These are phyloP conservation scores for Leiothrix lutea DNA, from an alignment of 2,113 vertebrate genomes.

Conservation along the genomic window DNA sequence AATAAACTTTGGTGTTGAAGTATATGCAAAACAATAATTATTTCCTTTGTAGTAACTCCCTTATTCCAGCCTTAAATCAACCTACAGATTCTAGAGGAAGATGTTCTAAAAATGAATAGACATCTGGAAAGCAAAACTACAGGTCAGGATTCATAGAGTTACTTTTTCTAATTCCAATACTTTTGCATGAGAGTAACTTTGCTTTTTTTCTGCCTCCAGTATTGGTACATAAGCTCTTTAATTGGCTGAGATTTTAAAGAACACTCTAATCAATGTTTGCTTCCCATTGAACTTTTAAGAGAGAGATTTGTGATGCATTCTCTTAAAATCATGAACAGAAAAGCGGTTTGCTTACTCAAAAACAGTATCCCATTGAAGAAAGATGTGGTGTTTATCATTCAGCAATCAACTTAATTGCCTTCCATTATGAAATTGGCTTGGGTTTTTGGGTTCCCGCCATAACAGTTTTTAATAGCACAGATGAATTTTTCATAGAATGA, in stretches of 20 bases:
- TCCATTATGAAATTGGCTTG: slow-evolving; percentile 61
- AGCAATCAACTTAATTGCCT: slow-evolving; percentile 60
- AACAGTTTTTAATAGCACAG: slow-evolving; percentile 47
- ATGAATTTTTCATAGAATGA: slow-evolving; percentile 57
- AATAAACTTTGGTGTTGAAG: background rate
- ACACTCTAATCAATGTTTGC: background rate
- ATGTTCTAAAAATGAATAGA: background rate
- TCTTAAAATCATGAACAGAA: slow-evolving; percentile 24
- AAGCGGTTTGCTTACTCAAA: slow-evolving; percentile 37
- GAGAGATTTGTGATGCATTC: background rate
- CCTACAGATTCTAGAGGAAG: background rate
- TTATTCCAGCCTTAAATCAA: background rate
- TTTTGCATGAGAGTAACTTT: background rate
- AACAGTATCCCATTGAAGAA: slow-evolving; percentile 47
- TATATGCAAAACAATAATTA: background rate
- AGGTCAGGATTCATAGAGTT: background rate
- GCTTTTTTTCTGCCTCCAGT: background rate
- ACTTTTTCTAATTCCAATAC: background rate
- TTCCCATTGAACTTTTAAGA: slow-evolving; percentile 24
- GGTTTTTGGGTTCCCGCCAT: slow-evolving; percentile 47
- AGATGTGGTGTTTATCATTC: slow-evolving; percentile 52
- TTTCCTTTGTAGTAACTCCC: background rate
- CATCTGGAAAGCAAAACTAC: background rate
- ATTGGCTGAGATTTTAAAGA: slow-evolving; percentile 12
- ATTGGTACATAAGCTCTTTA: background rate